Base-by-base conservation (phyloP, 2,113 vertebrate genomes). In the Falco punctatus region DNA sequence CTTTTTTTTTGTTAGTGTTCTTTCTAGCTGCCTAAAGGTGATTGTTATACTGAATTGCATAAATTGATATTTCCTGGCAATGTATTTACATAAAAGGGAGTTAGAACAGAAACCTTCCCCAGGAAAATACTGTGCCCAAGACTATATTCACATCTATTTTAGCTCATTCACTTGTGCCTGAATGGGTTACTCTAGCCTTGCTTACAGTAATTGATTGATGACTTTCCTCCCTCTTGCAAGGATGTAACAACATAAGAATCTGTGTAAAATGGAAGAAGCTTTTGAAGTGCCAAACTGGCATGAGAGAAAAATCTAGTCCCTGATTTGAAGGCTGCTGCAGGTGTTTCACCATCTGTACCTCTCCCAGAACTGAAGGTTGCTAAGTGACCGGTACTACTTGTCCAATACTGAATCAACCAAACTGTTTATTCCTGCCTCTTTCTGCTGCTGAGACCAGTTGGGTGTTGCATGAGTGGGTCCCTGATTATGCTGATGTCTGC, bases 351-450 rank as follows among this genome's bases (percentile, higher is more conserved):
- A 44, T 82, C 79, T 86, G 32, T 62, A 77, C 82, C 74, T 90
- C 71, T 70, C 42, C 51, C 83, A 90, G 79, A 90, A 87, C 11
- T 17, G 71, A 86, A 92, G 85, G 93, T 93, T 96, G 88, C 90
- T 93, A 96, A 88, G 90, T 96, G 93, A 93, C 90, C 46, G 3
- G 58, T 46, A 35, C 28, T 66, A 26, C 22, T 88, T 70, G 17
- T 46, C 66, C 51, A 38, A 32, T 57, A 32, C 21, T 38, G 58
- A 90, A 89, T 89, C 91, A 74, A 30, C 33, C 16, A 33, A 65
- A 57, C 42, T 42, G n/a, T 61, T 90, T 46, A 26, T 91, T 82
- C 18, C 85, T 88, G 33, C 62, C 55, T 87, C 51, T 90, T 70
- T 70, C n/a, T 77, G 49, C 70, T 95, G 55, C 87, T 92, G 62